Base-by-base conservation (phyloP, 2,797 vertebrate species). In the Platyrinchus mystaceus region DNA sequence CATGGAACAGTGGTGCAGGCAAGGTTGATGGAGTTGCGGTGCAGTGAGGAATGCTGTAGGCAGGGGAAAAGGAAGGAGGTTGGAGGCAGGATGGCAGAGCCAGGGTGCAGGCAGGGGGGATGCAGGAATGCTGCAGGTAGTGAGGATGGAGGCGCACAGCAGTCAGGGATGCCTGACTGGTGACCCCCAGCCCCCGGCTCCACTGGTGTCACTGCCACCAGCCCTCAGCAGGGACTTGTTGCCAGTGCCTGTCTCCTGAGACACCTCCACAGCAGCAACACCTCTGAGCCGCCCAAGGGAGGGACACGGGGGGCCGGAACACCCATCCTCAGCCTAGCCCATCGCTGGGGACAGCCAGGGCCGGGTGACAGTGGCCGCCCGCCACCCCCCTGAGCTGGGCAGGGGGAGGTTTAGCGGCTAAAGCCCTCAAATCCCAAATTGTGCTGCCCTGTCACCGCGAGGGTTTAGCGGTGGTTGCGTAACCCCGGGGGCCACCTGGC, bases 391-490 rank as follows among this genome's bases (percentile, higher is more conserved):
- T 80, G 87, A 58, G 81, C 36, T 39, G 81, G 64, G 68, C 9
- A 7, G 44, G 27, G 32, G 69, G 41, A 32, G 53, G 79, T 92
- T 98, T 95, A 96, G 67, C 55, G 2, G 68, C 69, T 97, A 95
- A 96, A 97, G 87, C 89, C 83, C 76, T 92, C 69, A 98, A 98
- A 98, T 98, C 98, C 98, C 97, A 97, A 97, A 97, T 97, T 96
- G 97, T 96, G 97, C 97, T 97, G 96, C 82, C 73, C 95, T 97
- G 96, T 97, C 97, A 97, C 43, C 59, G 53, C 2, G 64, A 97
- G 97, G 97, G 97, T 98, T 98, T 98, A 98, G 97, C 60, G 47
- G 56, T 53, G 71, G 96, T 98, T 98, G 98, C 95, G 82, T 97
- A 97, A 98, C 95, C 53, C 68, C 37, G 55, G 59, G 49, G 47